These are phyloP conservation scores for Cossypha niveicapilla DNA, from an alignment of 2,797 vertebrate genomes.

Conservation along the genomic window DNA sequence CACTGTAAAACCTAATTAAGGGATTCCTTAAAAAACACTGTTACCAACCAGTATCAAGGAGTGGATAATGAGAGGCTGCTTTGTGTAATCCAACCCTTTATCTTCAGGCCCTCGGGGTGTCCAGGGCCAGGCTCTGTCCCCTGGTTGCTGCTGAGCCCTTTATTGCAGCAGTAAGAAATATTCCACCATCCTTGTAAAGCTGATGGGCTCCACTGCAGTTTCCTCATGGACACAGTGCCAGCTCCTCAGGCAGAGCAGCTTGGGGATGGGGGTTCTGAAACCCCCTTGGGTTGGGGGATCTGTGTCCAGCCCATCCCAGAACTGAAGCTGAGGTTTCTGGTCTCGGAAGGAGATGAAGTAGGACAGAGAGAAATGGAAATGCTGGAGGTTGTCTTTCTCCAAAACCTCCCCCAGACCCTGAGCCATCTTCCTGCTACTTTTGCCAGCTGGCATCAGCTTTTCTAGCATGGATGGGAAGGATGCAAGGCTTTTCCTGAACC, in stretches of 20 bases:
- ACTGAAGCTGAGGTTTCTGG: background rate
- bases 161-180: background rate
- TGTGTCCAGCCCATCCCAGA: background rate
- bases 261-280: background rate
- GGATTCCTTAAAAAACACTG: slow-evolving; percentile 58
- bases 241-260: background rate
- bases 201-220: background rate
- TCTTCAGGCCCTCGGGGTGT: slow-evolving; percentile 50
- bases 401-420: background rate
- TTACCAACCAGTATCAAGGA: slow-evolving; percentile 57
- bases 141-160: background rate
- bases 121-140: background rate
- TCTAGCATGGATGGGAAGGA: background rate
- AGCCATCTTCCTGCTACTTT: background rate
- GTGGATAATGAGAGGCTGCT: slow-evolving; percentile 57
- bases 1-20: slow-evolving; percentile 67
- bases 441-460: background rate
- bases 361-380: background rate
- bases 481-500: background rate
- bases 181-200: background rate
- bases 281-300: rapidly evolving
- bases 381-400: background rate
- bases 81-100: slow-evolving; percentile 60
- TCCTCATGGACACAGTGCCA: background rate
- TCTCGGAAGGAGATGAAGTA: rapidly evolving